phyloP scores from a whole-genome alignment of 2,113 vertebrate genomes.

The Enhydra lutris region DNA sequence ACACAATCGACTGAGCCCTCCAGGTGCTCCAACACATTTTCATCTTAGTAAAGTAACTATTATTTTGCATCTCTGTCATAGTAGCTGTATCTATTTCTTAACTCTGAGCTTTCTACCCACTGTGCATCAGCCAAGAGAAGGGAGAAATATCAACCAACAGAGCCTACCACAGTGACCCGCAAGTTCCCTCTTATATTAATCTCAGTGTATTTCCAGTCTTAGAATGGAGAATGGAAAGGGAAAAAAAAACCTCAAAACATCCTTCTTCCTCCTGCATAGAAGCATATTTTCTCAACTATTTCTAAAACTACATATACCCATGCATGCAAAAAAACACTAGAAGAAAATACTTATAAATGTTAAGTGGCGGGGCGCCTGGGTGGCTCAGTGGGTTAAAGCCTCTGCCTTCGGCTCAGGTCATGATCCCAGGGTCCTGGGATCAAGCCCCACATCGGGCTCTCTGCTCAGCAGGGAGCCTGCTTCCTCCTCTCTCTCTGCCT shows the following conservation, averaged over 20 bases:
- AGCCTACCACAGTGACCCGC: not conserved
- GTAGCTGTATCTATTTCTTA: not conserved
- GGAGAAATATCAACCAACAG: not conserved
- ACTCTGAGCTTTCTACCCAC: not conserved
- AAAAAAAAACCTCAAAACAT: not conserved
- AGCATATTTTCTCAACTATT: not conserved
- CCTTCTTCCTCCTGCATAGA: not conserved
- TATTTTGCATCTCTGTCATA: not conserved
- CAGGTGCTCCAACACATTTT: accelerated
- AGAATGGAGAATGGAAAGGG: not conserved
- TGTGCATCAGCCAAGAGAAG: not conserved
- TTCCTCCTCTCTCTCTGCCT: too few species aligned
- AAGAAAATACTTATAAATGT: not conserved
- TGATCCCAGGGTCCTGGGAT: too few species aligned
- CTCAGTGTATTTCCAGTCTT: not conserved
- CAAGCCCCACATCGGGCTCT: too few species aligned
- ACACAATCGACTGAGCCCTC: not conserved
- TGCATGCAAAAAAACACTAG: not conserved
- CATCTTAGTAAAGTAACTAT: too few species aligned
- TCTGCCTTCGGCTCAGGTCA: too few species aligned
- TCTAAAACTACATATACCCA: not conserved
- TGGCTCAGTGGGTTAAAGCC: too few species aligned
- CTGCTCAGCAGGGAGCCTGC: too few species aligned
- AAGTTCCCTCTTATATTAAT: not conserved
- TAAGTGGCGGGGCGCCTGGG: not conserved